Evolutionary conservation across 2,797 vertebrate species (phyloP).

Genomic region (Sarcophilus harrisii): DNA sequence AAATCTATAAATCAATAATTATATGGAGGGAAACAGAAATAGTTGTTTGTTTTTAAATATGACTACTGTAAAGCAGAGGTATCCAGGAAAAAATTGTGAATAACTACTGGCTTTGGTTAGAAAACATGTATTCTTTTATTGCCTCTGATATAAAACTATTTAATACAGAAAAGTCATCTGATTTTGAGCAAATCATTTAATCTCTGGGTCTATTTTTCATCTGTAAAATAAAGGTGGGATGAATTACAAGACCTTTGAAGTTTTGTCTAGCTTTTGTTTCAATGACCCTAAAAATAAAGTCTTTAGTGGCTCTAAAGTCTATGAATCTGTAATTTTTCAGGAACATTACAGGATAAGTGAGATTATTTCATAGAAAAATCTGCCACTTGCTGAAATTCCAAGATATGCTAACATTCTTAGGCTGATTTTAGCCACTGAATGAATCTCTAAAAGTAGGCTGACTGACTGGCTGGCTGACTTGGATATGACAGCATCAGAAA

Average conservation of each 20-base stretch:
- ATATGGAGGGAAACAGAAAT: not conserved
- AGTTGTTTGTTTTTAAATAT: not conserved
- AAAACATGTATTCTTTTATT: not conserved
- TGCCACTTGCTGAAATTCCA: not conserved
- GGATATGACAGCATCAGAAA: not conserved
- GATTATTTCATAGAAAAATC: not conserved
- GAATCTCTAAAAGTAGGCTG: not conserved
- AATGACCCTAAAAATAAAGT: not conserved
- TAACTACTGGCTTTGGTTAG: not conserved
- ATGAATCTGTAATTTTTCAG: not conserved
- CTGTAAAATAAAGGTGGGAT: not conserved
- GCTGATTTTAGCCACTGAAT: not conserved
- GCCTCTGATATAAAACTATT: not conserved
- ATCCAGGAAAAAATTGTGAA: not conserved
- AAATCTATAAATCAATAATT: not conserved
- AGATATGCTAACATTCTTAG: not conserved
- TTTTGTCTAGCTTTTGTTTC: not conserved
- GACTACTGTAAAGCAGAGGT: not conserved
- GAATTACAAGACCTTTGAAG: not conserved
- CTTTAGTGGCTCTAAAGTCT: not conserved
- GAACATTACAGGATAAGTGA: not conserved
- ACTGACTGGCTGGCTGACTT: no score
- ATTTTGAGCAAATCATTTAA: not conserved
- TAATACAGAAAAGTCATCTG: not conserved
- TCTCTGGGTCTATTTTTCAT: not conserved